phyloP scores from a whole-genome alignment of 2,888 invertebrate species.

The Sesamia inferens region DNA sequence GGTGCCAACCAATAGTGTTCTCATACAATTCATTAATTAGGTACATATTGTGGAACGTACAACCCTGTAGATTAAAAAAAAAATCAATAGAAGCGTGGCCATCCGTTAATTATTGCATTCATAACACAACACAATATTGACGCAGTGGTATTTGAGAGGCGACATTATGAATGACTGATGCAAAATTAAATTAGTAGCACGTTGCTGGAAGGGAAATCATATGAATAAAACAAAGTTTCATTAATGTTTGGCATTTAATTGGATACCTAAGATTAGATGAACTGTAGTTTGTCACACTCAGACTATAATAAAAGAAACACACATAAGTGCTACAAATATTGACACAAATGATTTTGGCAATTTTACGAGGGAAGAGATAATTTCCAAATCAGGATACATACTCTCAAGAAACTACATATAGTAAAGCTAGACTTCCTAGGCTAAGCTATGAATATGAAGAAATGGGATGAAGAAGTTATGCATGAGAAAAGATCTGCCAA shows the following conservation, averaged over 20 bases:
- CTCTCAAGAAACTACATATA: background rate
- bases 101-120: conserved; percentile 52
- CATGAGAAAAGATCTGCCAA: background rate
- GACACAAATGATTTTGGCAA: background rate
- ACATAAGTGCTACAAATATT: background rate
- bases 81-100: conserved; percentile 17
- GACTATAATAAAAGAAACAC: background rate
- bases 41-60: background rate
- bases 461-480: background rate
- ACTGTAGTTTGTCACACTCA: background rate
- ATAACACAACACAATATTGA: conserved; percentile 42
- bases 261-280: background rate
- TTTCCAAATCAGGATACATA: background rate
- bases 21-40: background rate
- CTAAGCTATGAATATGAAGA: too few species aligned
- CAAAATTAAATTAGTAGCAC: conserved; percentile 34
- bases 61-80: conserved; percentile 3
- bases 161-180: conserved; percentile 38
- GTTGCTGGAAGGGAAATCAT: background rate
- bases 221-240: conserved; percentile 20
- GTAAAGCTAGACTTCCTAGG: background rate
- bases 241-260: too few species aligned
- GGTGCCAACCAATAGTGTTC: too few species aligned
- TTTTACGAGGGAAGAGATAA: background rate
- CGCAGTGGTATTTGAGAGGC: conserved; percentile 32